Base-by-base conservation (phyloP, 1,140 invertebrate species). In the Zaprionus lachaisei region DNA sequence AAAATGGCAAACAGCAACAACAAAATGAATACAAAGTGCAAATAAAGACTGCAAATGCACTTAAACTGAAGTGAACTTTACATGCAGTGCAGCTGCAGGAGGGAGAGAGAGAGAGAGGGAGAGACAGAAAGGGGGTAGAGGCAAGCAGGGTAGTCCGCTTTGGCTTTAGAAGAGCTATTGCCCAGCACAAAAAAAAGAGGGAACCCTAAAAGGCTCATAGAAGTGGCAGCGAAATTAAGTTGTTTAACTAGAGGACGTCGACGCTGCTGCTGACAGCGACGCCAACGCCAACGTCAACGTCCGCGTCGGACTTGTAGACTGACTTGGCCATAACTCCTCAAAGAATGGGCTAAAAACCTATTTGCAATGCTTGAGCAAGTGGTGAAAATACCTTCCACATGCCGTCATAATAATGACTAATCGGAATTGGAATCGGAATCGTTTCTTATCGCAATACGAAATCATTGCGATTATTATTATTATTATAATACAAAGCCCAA, bases 11-110 rank as follows among this genome's bases (percentile, higher is more conserved):
- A 64, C 72, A 71, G 49, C 72, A 86, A 86, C 72, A 86, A 86
- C 63, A 77, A 77, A 86, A 87, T 72, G 87, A 87, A 89, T 77
- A 79, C 69, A 80, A 84, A 82, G 79, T 85, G 85, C 85, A 90
- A 90, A 90, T 82, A 90, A 90, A 90, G 79, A 85, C 77, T 72
- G 67, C 73, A 87, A 89, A 90, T 89, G 85, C 85, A 85, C 85
- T 89, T 90, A 89, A 89, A 89, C 85, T 77, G 68, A 72, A 90
- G 85, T 87, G 79, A 87, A 87, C 84, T 87, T 71, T 79, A 22
- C 49, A 73, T 58, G 70, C 60, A 58, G 34, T 24, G 31, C 56
- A 51, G 34, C 31, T 9, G 38, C 15, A 37, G 24, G 3, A 38
- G 22, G 2, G 31, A 31, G 14, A 34, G 51, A 47, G 31, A 11